phyloP scores from a whole-genome alignment of 2,113 vertebrate species.

The Grammatotria lemairii region DNA sequence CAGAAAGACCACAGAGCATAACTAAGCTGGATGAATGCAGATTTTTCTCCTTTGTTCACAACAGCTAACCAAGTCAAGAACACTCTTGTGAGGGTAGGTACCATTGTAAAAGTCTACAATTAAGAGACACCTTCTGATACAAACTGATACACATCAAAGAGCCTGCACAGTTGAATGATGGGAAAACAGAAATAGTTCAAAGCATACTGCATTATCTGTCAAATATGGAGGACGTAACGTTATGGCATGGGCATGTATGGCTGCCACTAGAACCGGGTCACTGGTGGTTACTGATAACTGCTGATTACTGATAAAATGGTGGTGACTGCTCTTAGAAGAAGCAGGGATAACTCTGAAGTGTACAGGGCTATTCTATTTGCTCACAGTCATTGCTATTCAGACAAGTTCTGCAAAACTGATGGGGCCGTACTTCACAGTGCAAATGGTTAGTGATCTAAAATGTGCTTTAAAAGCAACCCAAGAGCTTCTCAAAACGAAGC shows the following conservation, averaged over 20 bases:
- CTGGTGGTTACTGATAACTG: background rate
- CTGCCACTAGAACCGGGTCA: background rate
- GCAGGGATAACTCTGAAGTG: background rate
- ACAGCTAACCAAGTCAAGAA: background rate
- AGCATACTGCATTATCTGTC: background rate
- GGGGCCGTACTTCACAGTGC: background rate
- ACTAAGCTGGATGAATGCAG: background rate
- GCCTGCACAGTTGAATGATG: background rate
- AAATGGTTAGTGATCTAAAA: background rate
- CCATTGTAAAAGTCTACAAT: background rate
- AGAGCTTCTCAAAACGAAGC: background rate
- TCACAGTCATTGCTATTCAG: background rate
- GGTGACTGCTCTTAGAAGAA: background rate
- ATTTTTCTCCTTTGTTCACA: background rate
- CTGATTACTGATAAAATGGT: background rate
- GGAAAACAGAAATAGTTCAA: background rate
- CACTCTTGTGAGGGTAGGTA: background rate
- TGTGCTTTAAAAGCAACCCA: background rate
- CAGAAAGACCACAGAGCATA: background rate
- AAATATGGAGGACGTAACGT: background rate
- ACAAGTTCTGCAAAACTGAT: background rate
- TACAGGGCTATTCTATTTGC: background rate
- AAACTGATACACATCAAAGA: background rate
- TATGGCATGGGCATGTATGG: background rate
- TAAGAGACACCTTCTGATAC: background rate